These are phyloP conservation scores for Siniperca chuatsi DNA, from an alignment of 2,113 vertebrate genomes.

Conservation along the genomic window DNA sequence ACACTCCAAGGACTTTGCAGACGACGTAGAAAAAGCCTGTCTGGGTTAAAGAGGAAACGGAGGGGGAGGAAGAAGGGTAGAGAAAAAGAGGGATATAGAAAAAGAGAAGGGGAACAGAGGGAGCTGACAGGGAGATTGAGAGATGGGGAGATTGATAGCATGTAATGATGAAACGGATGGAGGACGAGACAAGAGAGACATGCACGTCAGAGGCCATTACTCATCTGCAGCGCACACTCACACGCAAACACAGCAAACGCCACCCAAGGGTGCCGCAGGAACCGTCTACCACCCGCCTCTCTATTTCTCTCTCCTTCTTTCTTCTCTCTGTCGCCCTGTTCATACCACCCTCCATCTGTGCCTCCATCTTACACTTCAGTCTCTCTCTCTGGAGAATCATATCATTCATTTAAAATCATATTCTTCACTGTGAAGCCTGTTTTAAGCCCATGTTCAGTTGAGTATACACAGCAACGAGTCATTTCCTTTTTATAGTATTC, in stretches of 20 bases:
- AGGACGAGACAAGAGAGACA: slow-evolving; percentile 79
- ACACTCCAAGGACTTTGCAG: slow-evolving; percentile 59
- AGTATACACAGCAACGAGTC: no score
- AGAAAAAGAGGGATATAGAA: neutral
- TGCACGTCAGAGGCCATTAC: slow-evolving; percentile 78
- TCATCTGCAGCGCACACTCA: slow-evolving; percentile 55
- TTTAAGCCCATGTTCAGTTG: neutral
- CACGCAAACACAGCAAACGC: slow-evolving; percentile 42
- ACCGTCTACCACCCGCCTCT: slow-evolving; percentile 59
- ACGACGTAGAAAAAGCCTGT: slow-evolving; percentile 38
- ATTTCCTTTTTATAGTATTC: no score
- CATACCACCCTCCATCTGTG: slow-evolving; percentile 47
- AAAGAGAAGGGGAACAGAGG: slow-evolving; percentile 51
- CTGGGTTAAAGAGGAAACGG: slow-evolving; percentile 22
- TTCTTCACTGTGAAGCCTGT: slow-evolving; percentile 29
- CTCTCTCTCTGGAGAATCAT: slow-evolving; percentile 19
- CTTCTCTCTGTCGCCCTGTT: slow-evolving; percentile 1
- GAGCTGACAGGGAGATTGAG: slow-evolving; percentile 73
- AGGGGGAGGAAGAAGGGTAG: neutral
- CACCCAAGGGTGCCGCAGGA: slow-evolving; percentile 68
- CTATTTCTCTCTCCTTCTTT: slow-evolving; percentile 37
- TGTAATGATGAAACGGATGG: slow-evolving; percentile 82
- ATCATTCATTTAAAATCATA: slow-evolving; percentile 44
- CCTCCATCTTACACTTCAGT: slow-evolving; percentile 24
- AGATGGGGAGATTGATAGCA: slow-evolving; percentile 77